Conservation (phyloP, 2,113 vertebrate species). For the Cromileptes altivelis region DNA sequence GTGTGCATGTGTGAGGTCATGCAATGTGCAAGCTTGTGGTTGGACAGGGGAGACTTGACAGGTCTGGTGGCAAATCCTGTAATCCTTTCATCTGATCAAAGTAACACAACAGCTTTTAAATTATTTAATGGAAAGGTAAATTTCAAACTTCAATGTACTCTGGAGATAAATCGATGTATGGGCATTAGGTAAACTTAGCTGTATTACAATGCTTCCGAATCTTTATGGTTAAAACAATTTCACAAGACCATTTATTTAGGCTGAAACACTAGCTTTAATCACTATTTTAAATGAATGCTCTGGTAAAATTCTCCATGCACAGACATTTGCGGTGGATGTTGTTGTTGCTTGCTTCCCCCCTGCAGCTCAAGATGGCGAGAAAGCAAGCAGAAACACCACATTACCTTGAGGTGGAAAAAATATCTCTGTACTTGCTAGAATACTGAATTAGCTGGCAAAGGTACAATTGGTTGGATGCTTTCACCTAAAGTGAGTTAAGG, state of each 20-base stretch:
- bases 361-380: conserved; percentile 14
- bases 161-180: conserved; percentile 27
- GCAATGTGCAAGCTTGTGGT: conserved; percentile 51
- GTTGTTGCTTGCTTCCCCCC: not conserved
- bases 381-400: conserved; percentile 24
- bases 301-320: conserved; percentile 6
- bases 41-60: conserved; percentile 61
- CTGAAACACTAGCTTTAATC: conserved; percentile 6
- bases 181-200: not conserved
- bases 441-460: conserved; percentile 31
- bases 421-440: conserved; percentile 13
- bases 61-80: conserved; percentile 78
- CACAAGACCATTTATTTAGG: not conserved
- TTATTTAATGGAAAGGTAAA: conserved; percentile 78
- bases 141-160: conserved; percentile 67
- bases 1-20: conserved; percentile 38
- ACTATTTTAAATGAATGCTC: conserved; percentile 4
- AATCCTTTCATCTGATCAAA: conserved; percentile 86
- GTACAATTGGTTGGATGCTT: conserved; percentile 33
- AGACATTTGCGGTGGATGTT: not conserved
- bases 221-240: not conserved
- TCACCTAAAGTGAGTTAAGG: conserved; percentile 36
- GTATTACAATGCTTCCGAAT: not conserved
- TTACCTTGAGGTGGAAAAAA: conserved; percentile 12
- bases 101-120: conserved; percentile 83